Percentiles rank a stretch among this genome's conserved stretches.
phyloP scores from a whole-genome alignment of 2,113 vertebrate genomes.

The Sitta europaea region DNA sequence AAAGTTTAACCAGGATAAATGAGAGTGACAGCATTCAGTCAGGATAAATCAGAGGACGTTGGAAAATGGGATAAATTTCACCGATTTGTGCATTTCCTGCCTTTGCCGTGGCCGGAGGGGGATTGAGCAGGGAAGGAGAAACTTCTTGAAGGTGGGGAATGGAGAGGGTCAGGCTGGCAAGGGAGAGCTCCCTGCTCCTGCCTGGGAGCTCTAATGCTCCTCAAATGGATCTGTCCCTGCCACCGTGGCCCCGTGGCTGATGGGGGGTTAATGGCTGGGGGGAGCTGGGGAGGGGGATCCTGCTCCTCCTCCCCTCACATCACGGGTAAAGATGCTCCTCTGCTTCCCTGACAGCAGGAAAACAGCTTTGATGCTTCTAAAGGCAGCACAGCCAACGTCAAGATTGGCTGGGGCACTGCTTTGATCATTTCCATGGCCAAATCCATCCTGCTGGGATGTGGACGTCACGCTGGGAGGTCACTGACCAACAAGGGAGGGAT shows the following conservation, averaged over 20 bases:
- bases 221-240: background rate
- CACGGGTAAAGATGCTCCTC: background rate
- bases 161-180: background rate
- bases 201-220: background rate
- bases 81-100: rapidly evolving
- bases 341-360: background rate
- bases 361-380: background rate
- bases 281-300: background rate
- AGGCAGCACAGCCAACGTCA: background rate
- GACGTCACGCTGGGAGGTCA: rapidly evolving
- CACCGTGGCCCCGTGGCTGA: rapidly evolving
- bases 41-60: background rate
- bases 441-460: background rate
- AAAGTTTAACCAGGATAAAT: background rate
- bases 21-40: rapidly evolving
- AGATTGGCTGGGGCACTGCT: background rate
- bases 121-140: background rate
- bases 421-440: rapidly evolving
- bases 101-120: background rate
- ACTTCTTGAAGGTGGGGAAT: rapidly evolving
- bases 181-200: background rate
- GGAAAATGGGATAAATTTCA: background rate
- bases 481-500: background rate
- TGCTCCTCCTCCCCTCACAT: background rate
- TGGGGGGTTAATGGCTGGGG: background rate